A percentile compares a stretch with the other conserved stretches of the same genome.
Conservation (phyloP, 2,113 vertebrate genomes). For the Chroicocephalus ridibundus region DNA sequence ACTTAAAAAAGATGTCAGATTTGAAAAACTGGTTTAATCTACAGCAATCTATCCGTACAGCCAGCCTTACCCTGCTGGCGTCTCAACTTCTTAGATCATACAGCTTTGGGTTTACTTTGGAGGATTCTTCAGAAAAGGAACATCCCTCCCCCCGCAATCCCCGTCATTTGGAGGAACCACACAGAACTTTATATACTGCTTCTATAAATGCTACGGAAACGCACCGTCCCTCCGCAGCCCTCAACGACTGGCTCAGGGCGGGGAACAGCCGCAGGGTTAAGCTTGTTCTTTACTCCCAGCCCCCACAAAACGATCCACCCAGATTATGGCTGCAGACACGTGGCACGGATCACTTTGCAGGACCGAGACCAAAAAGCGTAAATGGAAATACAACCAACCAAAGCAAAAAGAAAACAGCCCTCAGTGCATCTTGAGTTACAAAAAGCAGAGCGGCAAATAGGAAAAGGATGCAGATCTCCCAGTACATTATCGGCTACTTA, state of each 20-base stretch:
- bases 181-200: not conserved
- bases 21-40: not conserved
- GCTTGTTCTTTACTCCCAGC: not conserved
- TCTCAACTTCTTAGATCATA: not conserved
- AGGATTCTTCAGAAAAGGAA: not conserved
- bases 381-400: not conserved
- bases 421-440: not conserved
- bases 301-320: not conserved
- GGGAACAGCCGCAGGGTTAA: not conserved
- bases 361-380: not conserved
- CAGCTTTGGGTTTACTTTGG: not conserved
- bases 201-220: fast-evolving
- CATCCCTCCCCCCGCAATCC: too few species aligned
- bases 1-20: not conserved
- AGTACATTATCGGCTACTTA: not conserved
- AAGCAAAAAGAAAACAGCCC: not conserved
- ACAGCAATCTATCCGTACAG: not conserved
- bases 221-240: not conserved
- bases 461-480: not conserved
- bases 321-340: not conserved
- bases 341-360: not conserved
- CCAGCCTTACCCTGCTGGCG: not conserved
- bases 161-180: not conserved
- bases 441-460: not conserved
- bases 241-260: not conserved